Conservation (phyloP, 2,797 vertebrate genomes). For the Hapalemur alaotrensis region DNA sequence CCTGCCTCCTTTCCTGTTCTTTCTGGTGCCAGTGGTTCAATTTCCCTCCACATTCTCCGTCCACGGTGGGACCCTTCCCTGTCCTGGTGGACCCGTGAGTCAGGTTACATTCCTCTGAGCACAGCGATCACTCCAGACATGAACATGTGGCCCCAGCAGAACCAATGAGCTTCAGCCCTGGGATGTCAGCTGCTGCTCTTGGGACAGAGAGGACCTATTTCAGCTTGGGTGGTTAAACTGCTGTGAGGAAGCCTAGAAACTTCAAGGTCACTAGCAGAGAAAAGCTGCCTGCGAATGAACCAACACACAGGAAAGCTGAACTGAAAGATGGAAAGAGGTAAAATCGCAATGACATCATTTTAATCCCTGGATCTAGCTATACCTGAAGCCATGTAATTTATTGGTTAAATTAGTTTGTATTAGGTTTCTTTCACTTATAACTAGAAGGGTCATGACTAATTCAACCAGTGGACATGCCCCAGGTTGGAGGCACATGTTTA, state of each 20-base stretch:
- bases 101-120: not conserved
- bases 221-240: not conserved
- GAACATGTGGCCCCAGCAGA: not conserved
- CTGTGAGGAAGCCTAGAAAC: not conserved
- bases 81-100: accelerated
- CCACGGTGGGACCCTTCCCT: not conserved
- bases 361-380: not conserved
- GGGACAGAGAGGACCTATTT: not conserved
- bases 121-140: not conserved
- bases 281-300: not conserved
- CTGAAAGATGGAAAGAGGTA: not conserved
- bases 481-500: not conserved
- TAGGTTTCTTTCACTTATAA: not conserved
- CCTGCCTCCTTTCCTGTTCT: not conserved
- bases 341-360: not conserved
- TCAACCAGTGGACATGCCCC: not conserved
- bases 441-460: not conserved
- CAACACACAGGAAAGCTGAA: not conserved
- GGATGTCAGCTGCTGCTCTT: accelerated
- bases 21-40: not conserved
- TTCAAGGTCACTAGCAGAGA: not conserved
- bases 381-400: not conserved
- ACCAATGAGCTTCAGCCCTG: not conserved
- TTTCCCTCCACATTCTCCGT: not conserved
- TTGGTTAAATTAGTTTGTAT: not conserved